These are phyloP conservation scores for Rhea americana DNA, from an alignment of 2,113 vertebrate genomes.

Conservation along the genomic window DNA sequence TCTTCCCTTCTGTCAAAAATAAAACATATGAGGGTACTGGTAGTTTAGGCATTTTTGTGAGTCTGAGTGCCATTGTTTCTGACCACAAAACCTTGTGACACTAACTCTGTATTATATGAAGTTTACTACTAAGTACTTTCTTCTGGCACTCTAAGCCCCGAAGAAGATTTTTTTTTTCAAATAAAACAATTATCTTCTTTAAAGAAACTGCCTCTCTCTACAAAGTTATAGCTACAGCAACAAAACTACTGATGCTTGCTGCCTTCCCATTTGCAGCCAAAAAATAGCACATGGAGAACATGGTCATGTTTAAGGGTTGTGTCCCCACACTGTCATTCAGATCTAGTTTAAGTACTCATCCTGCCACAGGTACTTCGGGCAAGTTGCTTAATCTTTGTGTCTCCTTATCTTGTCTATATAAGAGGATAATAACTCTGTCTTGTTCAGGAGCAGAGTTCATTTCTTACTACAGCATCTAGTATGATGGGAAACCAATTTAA, in stretches of 20 bases:
- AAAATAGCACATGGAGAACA: neutral
- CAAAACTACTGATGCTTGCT: neutral
- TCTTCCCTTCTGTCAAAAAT: neutral
- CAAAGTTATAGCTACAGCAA: neutral
- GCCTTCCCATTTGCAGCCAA: neutral
- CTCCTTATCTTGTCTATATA: neutral
- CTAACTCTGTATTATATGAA: neutral
- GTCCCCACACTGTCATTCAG: neutral
- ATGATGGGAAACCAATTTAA: neutral
- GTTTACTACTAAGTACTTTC: neutral
- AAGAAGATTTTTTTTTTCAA: neutral
- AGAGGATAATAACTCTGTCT: neutral
- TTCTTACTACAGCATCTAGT: neutral
- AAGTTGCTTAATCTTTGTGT: neutral
- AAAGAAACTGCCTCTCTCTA: neutral
- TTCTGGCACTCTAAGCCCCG: neutral
- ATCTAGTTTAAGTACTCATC: neutral
- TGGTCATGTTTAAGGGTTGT: neutral
- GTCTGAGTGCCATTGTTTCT: neutral
- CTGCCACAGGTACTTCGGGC: neutral
- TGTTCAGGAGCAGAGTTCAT: neutral
- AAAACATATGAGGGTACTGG: neutral
- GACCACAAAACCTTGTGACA: neutral
- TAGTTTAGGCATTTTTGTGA: neutral
- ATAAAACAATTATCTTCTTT: neutral